Percentiles rank a stretch among this genome's conserved stretches.
phyloP scores from a whole-genome alignment of 2,113 vertebrate species.

The Plotosus lineatus region DNA sequence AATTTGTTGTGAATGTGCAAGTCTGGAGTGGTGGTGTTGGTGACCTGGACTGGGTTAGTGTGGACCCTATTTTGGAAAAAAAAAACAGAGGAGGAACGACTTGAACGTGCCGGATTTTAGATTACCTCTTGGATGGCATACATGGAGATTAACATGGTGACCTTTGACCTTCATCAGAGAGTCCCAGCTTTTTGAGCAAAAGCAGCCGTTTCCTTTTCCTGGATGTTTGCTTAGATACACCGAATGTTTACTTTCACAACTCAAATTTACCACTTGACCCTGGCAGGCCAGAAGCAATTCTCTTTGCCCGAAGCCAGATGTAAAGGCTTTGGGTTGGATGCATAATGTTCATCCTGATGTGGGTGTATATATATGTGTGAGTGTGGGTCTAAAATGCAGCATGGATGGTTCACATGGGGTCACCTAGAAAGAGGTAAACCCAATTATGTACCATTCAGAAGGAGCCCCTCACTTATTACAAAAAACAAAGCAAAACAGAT shows the following conservation, averaged over 20 bases:
- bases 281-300: constrained; percentile 65
- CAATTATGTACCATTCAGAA: constrained; percentile 67
- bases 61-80: neutral
- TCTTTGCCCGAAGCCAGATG: constrained; percentile 66
- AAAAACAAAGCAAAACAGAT: constrained; percentile 53
- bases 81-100: no score
- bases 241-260: constrained; percentile 64
- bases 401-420: constrained; percentile 52
- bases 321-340: constrained; percentile 52
- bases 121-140: constrained; percentile 61
- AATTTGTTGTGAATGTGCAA: neutral
- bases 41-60: neutral
- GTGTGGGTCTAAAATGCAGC: constrained; percentile 38
- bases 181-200: constrained; percentile 43
- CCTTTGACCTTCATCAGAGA: constrained; percentile 55
- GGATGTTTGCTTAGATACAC: constrained; percentile 46
- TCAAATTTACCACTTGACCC: constrained; percentile 74
- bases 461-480: constrained; percentile 50
- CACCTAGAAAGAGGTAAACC: constrained; percentile 68
- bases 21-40: neutral
- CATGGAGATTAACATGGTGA: constrained; percentile 69
- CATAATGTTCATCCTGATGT: constrained; percentile 63
- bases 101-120: no score
- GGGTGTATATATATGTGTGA: neutral
- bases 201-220: constrained; percentile 61